These are phyloP conservation scores for Mionectes olivaceus DNA, from an alignment of 2,797 vertebrate genomes.

Conservation along the genomic window DNA sequence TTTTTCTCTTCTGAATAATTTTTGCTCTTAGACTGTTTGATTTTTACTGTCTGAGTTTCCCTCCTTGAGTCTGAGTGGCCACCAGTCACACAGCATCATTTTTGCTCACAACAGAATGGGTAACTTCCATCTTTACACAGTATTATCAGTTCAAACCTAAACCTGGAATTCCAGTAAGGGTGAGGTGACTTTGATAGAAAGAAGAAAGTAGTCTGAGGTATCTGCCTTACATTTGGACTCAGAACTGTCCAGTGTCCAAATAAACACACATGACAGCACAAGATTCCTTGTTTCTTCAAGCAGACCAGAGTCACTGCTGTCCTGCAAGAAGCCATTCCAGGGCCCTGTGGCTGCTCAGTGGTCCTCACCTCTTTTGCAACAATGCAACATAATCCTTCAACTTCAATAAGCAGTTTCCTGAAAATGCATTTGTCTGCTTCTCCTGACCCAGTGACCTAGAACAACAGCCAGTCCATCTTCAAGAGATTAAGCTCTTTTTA, in stretches of 20 bases:
- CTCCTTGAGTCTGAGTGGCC: background rate
- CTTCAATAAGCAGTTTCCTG: background rate
- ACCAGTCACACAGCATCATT: background rate
- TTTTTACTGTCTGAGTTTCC: background rate
- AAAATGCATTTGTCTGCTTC: background rate
- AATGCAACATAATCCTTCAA: rapidly evolving
- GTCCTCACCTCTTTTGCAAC: background rate
- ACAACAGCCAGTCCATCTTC: conserved; percentile 22
- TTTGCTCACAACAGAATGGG: background rate
- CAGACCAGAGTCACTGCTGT: background rate
- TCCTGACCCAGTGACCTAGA: background rate
- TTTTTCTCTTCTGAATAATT: background rate
- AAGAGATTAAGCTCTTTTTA: conserved; percentile 32
- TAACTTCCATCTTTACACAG: background rate
- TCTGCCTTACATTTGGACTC: background rate
- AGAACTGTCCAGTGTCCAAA: background rate
- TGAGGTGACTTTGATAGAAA: background rate
- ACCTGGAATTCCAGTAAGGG: background rate
- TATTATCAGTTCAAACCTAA: background rate
- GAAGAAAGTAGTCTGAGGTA: background rate
- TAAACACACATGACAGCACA: background rate
- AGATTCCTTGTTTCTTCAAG: background rate
- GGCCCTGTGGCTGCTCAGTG: background rate
- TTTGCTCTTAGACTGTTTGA: background rate
- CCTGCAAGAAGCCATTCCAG: background rate